phyloP scores from a whole-genome alignment of 2,797 vertebrate genomes.

The Valencia hispanica region DNA sequence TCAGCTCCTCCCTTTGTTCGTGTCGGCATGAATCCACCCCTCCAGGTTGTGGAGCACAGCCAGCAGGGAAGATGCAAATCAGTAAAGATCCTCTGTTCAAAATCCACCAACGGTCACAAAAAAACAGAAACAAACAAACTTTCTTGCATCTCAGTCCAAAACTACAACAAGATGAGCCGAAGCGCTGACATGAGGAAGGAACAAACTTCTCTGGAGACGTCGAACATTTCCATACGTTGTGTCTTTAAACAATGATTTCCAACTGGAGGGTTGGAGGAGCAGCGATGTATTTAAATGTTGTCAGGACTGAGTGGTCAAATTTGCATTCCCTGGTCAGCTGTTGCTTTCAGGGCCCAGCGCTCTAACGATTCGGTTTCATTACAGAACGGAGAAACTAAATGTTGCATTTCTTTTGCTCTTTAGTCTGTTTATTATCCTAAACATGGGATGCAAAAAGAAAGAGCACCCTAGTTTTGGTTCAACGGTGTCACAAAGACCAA shows the following conservation, averaged over 20 bases:
- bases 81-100: not conserved
- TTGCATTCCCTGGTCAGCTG: not conserved
- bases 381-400: too few relatives aligned
- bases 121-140: not conserved
- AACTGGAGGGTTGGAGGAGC: not conserved
- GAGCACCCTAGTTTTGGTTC: too few relatives aligned
- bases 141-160: not conserved
- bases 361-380: too few relatives aligned
- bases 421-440: too few relatives aligned
- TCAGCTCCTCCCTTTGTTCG: constrained; percentile 33
- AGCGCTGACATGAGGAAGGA: not conserved
- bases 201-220: not conserved
- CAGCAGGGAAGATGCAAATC: constrained; percentile 42
- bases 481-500: too few relatives aligned
- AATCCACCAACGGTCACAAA: constrained; percentile 18
- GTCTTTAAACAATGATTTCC: not conserved
- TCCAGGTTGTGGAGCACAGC: constrained; percentile 17
- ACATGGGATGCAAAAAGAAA: too few relatives aligned
- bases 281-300: not conserved
- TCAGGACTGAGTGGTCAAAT: not conserved
- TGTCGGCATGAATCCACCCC: constrained; percentile 6
- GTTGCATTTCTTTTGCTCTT: too few relatives aligned
- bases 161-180: not conserved
- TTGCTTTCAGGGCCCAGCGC: not conserved
- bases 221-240: not conserved